Percentiles rank a stretch among this genome's conserved stretches.
Evolutionary conservation across 2,888 invertebrate genomes (phyloP).

Genomic region (Andrena haemorrhoa): DNA sequence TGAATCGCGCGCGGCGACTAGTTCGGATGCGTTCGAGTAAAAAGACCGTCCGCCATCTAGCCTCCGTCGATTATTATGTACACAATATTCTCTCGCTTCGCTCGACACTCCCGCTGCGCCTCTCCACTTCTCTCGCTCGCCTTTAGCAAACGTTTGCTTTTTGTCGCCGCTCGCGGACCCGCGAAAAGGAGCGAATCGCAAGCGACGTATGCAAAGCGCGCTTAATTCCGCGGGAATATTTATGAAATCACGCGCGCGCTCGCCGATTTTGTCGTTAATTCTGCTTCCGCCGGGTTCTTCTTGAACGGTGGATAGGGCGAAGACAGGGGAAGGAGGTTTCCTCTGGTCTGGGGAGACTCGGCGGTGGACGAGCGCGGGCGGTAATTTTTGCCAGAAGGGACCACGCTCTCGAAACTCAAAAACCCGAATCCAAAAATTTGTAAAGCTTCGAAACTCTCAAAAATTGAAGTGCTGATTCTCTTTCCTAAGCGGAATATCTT

Average conservation of each 20-base stretch:
- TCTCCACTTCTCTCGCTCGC: conserved; percentile 50
- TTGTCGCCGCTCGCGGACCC: conserved; percentile 24
- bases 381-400: too few relatives aligned
- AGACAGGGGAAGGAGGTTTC: neutral
- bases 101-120: conserved; percentile 20
- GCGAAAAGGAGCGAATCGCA: conserved; percentile 59
- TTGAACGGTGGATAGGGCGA: neutral
- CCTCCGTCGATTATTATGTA: conserved; percentile 25
- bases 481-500: too few relatives aligned
- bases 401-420: too few relatives aligned
- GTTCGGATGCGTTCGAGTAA: conserved; percentile 34
- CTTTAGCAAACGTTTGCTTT: conserved; percentile 41
- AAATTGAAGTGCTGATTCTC: too few relatives aligned
- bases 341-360: neutral
- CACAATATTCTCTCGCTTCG: neutral
- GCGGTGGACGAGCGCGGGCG: neutral
- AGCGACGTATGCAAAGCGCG: conserved; percentile 33
- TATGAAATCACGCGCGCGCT: conserved; percentile 27
- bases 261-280: conserved; percentile 24
- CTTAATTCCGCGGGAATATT: conserved; percentile 46
- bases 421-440: too few relatives aligned
- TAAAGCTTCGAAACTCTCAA: too few relatives aligned
- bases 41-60: conserved; percentile 28
- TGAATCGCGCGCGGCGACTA: conserved; percentile 38
- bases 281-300: neutral